phyloP scores from a whole-genome alignment of 2,888 invertebrate genomes.

The Drosophila prostipennis region DNA sequence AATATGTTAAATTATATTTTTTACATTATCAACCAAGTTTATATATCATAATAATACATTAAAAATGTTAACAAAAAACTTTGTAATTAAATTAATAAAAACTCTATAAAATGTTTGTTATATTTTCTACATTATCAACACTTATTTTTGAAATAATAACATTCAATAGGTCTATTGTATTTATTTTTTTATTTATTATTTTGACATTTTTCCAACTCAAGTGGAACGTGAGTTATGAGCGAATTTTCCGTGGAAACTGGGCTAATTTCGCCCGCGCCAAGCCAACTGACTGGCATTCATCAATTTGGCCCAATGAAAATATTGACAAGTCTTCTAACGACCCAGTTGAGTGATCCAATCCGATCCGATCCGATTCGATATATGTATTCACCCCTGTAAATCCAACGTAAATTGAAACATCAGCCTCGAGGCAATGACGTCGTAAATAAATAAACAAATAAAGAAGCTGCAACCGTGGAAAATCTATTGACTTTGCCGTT shows the following conservation, averaged over 20 bases:
- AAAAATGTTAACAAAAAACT: too few species aligned
- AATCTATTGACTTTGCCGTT: conserved; percentile 66
- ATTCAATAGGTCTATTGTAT: neutral
- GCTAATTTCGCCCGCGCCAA: neutral
- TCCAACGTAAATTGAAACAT: conserved; percentile 61
- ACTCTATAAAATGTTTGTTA: too few species aligned
- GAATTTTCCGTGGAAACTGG: neutral
- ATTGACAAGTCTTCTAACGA: conserved; percentile 16
- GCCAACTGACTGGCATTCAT: neutral
- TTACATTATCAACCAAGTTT: too few species aligned
- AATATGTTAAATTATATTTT: too few species aligned
- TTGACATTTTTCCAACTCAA: conserved; percentile 4
- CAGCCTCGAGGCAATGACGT: conserved; percentile 59
- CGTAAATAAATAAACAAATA: conserved; percentile 61
- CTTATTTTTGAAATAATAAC: neutral
- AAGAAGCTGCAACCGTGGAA: conserved; percentile 41
- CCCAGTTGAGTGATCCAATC: conserved; percentile 19
- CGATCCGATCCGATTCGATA: neutral
- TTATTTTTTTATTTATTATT: neutral
- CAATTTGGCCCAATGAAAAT: conserved; percentile 1
- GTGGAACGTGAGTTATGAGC: conserved; percentile 11
- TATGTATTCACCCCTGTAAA: neutral
- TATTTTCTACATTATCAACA: too few species aligned
- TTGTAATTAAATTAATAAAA: too few species aligned
- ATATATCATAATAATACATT: too few species aligned